Conservation (phyloP, 2,888 invertebrate species). For the Sinodicranocentrus sp. region DNA sequence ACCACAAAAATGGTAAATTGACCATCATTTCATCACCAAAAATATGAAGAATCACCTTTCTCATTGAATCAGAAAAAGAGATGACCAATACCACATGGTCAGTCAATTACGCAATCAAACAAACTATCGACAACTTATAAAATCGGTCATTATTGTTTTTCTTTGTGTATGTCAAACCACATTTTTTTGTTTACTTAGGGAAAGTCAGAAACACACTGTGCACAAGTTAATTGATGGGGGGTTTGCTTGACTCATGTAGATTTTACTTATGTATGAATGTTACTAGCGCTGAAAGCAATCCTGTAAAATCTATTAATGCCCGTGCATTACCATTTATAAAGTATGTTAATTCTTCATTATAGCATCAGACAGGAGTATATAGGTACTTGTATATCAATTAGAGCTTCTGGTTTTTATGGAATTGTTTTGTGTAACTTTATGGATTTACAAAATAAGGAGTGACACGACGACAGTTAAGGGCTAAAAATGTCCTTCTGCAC, state of each 20-base stretch:
- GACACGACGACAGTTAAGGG: conserved; percentile 31
- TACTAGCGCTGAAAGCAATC: too few relatives aligned
- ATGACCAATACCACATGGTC: conserved; percentile 17
- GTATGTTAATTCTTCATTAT: too few relatives aligned
- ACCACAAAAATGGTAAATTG: conserved; percentile 50
- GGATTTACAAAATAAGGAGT: conserved; percentile 40
- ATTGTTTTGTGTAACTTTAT: conserved; percentile 29
- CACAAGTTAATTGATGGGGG: too few relatives aligned
- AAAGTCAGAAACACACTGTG: conserved; percentile 24
- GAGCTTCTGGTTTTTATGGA: conserved; percentile 49
- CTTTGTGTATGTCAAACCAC: too few relatives aligned
- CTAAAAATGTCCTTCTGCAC: not conserved
- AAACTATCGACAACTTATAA: conserved; percentile 24
- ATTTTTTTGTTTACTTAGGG: conserved; percentile 36
- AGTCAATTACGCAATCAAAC: conserved; percentile 29
- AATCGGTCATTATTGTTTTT: conserved; percentile 2
- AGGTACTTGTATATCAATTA: not conserved
- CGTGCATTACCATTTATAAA: too few relatives aligned
- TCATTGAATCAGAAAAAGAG: conserved; percentile 35
- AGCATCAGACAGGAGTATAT: too few relatives aligned
- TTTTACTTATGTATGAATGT: too few relatives aligned
- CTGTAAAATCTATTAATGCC: too few relatives aligned
- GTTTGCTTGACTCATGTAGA: too few relatives aligned
- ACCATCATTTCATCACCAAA: conserved; percentile 45
- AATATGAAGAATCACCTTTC: conserved; percentile 35